These are phyloP conservation scores for Onchidella celtica DNA, from an alignment of 2,888 invertebrate species.

Conservation along the genomic window DNA sequence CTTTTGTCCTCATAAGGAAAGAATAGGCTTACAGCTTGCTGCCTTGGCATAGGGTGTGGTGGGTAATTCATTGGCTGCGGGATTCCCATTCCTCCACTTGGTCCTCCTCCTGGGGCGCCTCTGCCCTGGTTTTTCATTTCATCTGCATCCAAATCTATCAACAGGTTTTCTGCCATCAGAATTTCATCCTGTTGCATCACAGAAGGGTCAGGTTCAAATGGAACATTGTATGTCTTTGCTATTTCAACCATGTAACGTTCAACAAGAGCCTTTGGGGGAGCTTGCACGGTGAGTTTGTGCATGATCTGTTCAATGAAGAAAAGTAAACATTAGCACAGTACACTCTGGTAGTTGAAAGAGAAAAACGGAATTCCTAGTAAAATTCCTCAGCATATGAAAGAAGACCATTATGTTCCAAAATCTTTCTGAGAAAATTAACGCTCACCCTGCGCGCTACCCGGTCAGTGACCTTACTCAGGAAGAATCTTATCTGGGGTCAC, in stretches of 20 bases:
- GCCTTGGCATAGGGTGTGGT: neutral
- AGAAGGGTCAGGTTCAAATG: slow-evolving; percentile 94
- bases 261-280: slow-evolving; percentile 96
- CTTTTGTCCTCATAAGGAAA: too few relatives aligned
- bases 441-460: too few relatives aligned
- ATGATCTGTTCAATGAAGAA: slow-evolving; percentile 74
- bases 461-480: too few relatives aligned
- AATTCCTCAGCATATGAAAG: too few relatives aligned
- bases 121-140: slow-evolving; percentile 63
- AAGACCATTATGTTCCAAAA: too few relatives aligned
- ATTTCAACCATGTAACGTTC: slow-evolving; percentile 97
- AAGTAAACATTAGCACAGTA: too few relatives aligned
- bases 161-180: slow-evolving; percentile 68
- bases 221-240: slow-evolving; percentile 95
- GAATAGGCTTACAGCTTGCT: slow-evolving; percentile 5
- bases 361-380: too few relatives aligned
- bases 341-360: too few relatives aligned
- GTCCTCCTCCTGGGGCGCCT: slow-evolving; percentile 58
- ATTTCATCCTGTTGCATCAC: slow-evolving; percentile 75
- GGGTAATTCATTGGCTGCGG: slow-evolving; percentile 13
- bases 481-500: too few relatives aligned
- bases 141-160: slow-evolving; percentile 72
- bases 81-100: slow-evolving; percentile 55
- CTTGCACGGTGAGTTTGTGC: slow-evolving; percentile 82
- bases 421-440: too few relatives aligned